phyloP scores from a whole-genome alignment of 2,888 invertebrate genomes.

The Cataglyphis albicans region DNA sequence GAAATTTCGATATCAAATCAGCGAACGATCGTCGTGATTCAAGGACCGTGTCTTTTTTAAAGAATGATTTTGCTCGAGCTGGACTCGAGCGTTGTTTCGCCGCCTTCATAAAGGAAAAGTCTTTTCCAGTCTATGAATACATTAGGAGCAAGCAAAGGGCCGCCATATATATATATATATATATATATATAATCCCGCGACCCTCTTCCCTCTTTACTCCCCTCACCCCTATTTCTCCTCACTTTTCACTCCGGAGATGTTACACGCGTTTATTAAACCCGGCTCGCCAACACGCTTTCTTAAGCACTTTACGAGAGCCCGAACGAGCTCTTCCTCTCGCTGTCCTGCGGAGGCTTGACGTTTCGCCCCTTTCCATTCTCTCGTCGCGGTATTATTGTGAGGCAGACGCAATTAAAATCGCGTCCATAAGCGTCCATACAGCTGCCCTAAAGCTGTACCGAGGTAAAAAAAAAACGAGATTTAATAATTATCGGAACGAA shows the following conservation, averaged over 20 bases:
- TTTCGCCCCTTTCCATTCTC: slow-evolving; percentile 52
- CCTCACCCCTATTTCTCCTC: slow-evolving; percentile 29
- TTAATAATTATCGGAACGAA: neutral
- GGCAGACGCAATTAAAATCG: slow-evolving; percentile 68
- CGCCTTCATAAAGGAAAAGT: slow-evolving; percentile 65
- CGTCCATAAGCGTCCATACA: slow-evolving; percentile 56
- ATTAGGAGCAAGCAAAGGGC: slow-evolving; percentile 82
- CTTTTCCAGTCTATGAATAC: slow-evolving; percentile 83
- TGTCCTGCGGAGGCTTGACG: slow-evolving; percentile 75
- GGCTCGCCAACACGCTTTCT: slow-evolving; percentile 76
- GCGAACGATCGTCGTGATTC: slow-evolving; percentile 10
- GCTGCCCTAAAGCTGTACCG: neutral
- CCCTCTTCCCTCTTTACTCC: slow-evolving; percentile 24
- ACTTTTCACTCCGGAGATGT: slow-evolving; percentile 53
- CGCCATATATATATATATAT: slow-evolving; percentile 3
- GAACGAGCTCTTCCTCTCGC: slow-evolving; percentile 65
- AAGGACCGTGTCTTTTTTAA: slow-evolving; percentile 16
- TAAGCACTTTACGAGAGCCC: slow-evolving; percentile 77
- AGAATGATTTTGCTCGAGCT: neutral
- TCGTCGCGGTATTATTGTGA: slow-evolving; percentile 43
- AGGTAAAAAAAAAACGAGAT: neutral
- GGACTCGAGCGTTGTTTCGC: slow-evolving; percentile 21
- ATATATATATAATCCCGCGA: slow-evolving; percentile 43
- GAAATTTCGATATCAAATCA: slow-evolving; percentile 53
- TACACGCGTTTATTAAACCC: slow-evolving; percentile 78